Evolutionary conservation across 2,113 vertebrate species (phyloP).

Genomic region (Murina feae): DNA sequence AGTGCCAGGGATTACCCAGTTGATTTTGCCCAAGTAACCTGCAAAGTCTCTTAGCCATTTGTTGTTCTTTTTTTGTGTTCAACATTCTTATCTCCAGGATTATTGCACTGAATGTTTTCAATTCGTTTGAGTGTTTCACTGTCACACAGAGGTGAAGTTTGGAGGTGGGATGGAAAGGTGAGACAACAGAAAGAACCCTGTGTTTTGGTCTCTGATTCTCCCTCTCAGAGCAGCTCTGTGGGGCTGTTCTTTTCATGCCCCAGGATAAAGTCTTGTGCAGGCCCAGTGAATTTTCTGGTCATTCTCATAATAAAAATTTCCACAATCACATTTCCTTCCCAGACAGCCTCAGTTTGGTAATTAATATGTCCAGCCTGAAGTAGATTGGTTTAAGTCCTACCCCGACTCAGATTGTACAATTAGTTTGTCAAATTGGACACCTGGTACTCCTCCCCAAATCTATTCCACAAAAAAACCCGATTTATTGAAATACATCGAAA

Average conservation of each 20-base stretch:
- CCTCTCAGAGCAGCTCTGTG: background rate
- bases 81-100: background rate
- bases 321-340: background rate
- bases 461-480: background rate
- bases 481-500: background rate
- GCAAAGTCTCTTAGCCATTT: background rate
- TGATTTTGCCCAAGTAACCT: background rate
- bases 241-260: background rate
- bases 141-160: background rate
- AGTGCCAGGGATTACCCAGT: background rate
- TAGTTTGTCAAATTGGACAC: background rate
- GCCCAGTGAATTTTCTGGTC: background rate
- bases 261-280: background rate
- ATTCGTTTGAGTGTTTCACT: background rate
- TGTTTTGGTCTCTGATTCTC: background rate
- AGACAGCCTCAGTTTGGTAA: background rate
- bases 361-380: background rate
- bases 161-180: accelerated
- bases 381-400: background rate
- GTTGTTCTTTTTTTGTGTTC: background rate
- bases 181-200: background rate
- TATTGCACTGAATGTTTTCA: background rate
- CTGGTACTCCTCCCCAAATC: no score
- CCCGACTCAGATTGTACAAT: background rate
- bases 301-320: background rate